These are phyloP conservation scores for Antennarius striatus DNA, from an alignment of 2,113 vertebrate species.

Conservation along the genomic window DNA sequence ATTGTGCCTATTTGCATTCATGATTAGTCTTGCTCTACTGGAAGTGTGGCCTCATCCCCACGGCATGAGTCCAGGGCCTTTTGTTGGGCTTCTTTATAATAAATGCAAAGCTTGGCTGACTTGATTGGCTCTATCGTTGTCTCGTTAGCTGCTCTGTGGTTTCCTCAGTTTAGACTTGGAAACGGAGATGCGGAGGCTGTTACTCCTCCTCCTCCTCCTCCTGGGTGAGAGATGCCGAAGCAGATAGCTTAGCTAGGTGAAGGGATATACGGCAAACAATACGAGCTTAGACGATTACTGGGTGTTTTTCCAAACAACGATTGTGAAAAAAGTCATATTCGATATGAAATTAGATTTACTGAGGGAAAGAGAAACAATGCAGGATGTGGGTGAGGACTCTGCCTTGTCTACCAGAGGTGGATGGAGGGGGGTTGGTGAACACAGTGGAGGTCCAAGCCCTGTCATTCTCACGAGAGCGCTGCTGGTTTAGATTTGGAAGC, in stretches of 20 bases:
- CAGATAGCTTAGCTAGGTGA: constrained; percentile 6
- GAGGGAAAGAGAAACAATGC: constrained; percentile 18
- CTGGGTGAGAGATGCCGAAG: neutral
- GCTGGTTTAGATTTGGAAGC: constrained; percentile 69
- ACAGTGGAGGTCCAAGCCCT: constrained; percentile 23
- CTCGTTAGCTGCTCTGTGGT: constrained; percentile 32
- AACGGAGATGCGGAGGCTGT: constrained; percentile 18
- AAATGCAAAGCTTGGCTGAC: constrained; percentile 50
- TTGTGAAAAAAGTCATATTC: constrained; percentile 8
- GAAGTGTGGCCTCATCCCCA: constrained; percentile 58
- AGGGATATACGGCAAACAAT: constrained; percentile 10
- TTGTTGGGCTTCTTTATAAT: constrained; percentile 51
- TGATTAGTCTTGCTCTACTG: constrained; percentile 65
- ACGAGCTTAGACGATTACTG: constrained; percentile 1
- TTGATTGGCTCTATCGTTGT: constrained; percentile 53
- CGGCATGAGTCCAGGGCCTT: constrained; percentile 40
- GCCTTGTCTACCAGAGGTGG: constrained; percentile 36
- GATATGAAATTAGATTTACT: constrained; percentile 10
- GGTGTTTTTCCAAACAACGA: neutral
- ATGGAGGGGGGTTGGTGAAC: neutral
- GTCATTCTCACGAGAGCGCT: constrained; percentile 58
- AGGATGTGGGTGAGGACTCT: constrained; percentile 26
- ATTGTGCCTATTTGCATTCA: constrained; percentile 68
- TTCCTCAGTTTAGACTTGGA: constrained; percentile 25
- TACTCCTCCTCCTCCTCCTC: neutral